Conservation (phyloP, 2,888 invertebrate genomes). For the Alcis repandata region DNA sequence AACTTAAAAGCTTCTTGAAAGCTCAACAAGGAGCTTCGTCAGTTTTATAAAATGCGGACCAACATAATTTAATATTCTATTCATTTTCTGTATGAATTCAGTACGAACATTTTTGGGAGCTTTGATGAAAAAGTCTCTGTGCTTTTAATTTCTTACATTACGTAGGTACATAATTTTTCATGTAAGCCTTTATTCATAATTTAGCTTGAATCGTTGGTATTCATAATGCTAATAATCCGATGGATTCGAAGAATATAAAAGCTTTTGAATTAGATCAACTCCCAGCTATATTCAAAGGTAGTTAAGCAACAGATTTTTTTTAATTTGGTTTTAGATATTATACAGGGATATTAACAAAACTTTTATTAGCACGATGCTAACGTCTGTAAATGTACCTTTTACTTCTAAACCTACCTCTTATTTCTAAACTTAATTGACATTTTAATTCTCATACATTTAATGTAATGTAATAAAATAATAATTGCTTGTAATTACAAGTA, state of each 20-base stretch:
- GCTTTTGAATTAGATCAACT: conserved; percentile 1
- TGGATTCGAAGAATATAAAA: conserved; percentile 1
- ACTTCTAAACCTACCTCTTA: too few species aligned
- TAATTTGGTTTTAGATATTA: background rate
- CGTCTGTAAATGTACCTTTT: too few species aligned
- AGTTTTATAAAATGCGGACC: conserved; percentile 81
- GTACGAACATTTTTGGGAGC: conserved; percentile 71
- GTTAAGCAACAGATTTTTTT: background rate
- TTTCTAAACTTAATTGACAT: too few species aligned
- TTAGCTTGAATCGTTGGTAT: conserved; percentile 28
- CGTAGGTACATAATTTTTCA: conserved; percentile 50
- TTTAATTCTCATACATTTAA: too few species aligned
- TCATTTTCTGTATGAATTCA: conserved; percentile 82
- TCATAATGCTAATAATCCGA: conserved; percentile 4
- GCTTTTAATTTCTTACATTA: conserved; percentile 56
- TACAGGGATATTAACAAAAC: too few species aligned
- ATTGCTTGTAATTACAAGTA: too few species aligned
- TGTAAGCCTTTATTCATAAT: conserved; percentile 46
- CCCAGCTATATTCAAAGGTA: background rate
- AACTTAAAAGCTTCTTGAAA: conserved; percentile 85
- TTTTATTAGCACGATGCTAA: too few species aligned
- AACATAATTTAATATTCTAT: conserved; percentile 85
- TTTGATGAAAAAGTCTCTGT: conserved; percentile 64
- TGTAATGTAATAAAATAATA: too few species aligned
- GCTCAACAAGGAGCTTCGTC: conserved; percentile 84